Evolutionary conservation across 2,888 invertebrate species (phyloP), one percentile per base, ranked within the genome.

Genomic region (Elysia crispata): DNA sequence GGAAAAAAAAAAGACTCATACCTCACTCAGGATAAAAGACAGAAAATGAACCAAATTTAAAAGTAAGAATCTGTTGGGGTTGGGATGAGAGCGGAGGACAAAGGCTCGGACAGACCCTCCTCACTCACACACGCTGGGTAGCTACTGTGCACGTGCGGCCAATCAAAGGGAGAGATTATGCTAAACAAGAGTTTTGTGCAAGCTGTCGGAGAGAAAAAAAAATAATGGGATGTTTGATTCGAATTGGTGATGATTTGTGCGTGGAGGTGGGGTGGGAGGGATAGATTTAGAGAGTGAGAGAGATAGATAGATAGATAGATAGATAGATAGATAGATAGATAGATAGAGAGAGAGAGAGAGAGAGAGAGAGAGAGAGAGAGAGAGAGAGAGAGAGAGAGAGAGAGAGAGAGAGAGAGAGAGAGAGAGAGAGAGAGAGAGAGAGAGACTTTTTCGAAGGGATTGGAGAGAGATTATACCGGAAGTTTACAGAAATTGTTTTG

Each of bases 331-430:
- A 57, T 30, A 30, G 66, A 31, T 72, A 49, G 28, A 31, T 11
- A 62, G 67, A 72, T 64, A 62, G 81, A 54, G 76, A 74, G 69
- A 62, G 74, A 30, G 78, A 72, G 74, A 72, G 70, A 62, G 80
- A 60, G 78, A 18, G 8, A n/a, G 67, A 28, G 67, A 28, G 74
- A 66, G 74, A 50, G n/a, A 20, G 79, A 18, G 66, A 33, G 20
- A 23, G 28, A n/a, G 67, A 41, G 50, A 31, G 50, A 25, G 67
- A 64, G 20, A 49, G 74, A 28, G 33, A 60, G 77, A 60, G 72
- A 72, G 69, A 70, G 25, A 50, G 50, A 70, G 49, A 50, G 57
- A 57, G 30, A 57, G 60, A 70, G 25, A 33, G 31, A 57, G 70
- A 31, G 77, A 57, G 49, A 41, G 41, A 49, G 23, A 41, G 41